Percentiles rank a stretch among this genome's conserved stretches.
Conservation (phyloP, 2,888 invertebrate genomes). For the Teinopalpus imperialis region DNA sequence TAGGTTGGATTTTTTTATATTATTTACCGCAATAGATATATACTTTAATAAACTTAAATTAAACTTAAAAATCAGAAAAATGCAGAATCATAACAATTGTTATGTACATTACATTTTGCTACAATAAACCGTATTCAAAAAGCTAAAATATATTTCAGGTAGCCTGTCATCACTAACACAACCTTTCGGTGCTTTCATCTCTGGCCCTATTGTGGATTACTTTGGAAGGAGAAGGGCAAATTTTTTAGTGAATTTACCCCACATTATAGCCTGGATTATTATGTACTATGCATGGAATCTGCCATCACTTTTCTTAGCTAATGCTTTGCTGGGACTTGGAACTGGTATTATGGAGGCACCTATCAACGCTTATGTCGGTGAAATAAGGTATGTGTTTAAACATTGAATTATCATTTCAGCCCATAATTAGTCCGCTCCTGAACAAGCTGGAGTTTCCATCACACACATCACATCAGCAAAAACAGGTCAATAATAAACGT, state of each 20-base stretch:
- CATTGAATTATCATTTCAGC: too few species aligned
- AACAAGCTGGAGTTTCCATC: too few species aligned
- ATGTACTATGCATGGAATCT: constrained; percentile 72
- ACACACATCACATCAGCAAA: too few species aligned
- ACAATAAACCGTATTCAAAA: too few species aligned
- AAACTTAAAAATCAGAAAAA: too few species aligned
- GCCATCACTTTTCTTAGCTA: constrained; percentile 69
- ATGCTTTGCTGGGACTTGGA: constrained; percentile 75
- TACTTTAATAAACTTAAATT: too few species aligned
- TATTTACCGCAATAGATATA: too few species aligned
- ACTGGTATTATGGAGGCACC: constrained; percentile 83
- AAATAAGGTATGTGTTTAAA: constrained; percentile 78
- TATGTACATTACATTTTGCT: too few species aligned
- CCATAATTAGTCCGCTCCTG: too few species aligned
- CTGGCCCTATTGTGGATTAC: constrained; percentile 78
- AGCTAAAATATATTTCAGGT: constrained; percentile 67
- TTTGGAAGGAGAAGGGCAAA: constrained; percentile 79
- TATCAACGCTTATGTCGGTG: constrained; percentile 80
- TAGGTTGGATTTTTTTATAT: too few species aligned
- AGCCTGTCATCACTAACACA: constrained; percentile 80
- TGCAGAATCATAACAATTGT: too few species aligned
- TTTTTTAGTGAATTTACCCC: constrained; percentile 79
- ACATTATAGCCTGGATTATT: constrained; percentile 79
- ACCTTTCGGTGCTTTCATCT: constrained; percentile 78
- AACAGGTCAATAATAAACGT: too few species aligned